Base-by-base conservation (phyloP, 2,113 vertebrate species). In the Colistium nudipinnis region DNA sequence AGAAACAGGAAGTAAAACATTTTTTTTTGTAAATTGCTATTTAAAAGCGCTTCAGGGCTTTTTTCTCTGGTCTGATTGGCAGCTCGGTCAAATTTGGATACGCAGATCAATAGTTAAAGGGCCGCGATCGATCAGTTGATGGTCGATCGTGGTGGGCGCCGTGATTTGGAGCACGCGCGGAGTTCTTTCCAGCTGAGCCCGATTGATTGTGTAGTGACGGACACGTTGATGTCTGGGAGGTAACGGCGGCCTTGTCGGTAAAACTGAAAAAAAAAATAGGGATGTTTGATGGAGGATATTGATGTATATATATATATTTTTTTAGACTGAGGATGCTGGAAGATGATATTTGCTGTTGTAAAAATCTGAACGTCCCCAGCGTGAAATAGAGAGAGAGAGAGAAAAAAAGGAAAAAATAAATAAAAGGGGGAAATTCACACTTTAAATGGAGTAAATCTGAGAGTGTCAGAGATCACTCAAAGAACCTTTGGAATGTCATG, bases 91-190 rank as follows among this genome's bases (percentile, higher is more conserved):
- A 19, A 35, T 78, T 76, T 47, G 27, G 57, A 31, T 43, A 52
- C 12, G 19, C 28, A 11, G 33, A 56, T 77, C 70, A 64, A 61
- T 48, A 68, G 33, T 33, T 61, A 51, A 67, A 65, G 28, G 41
- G 59, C 22, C 4, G 12, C 14, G n/a, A 81, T 81, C n/a, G 49
- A 85, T 80, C 62, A 25, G 60, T 64, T 35, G 59, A 62, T 54
- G 69, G 72, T 60, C 69, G 75, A 43, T 83, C 67, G 48, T 31
- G 59, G 49, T 81, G 72, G 87, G 80, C 63, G 77, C 31, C 2
- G 20, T 6, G 25, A 35, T 73, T 62, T 25, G 49, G 11, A 60
- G 52, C 14, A 6, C 28, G 8, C 49, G 56, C 49, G 27, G 41
- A 7, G 45, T 49, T 25, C 10, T 66, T 73, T 76, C 39, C 3